phyloP scores from a whole-genome alignment of 30 jellyfish, hydroid and myxozoan genomes.

The Pelagia noctiluca region DNA sequence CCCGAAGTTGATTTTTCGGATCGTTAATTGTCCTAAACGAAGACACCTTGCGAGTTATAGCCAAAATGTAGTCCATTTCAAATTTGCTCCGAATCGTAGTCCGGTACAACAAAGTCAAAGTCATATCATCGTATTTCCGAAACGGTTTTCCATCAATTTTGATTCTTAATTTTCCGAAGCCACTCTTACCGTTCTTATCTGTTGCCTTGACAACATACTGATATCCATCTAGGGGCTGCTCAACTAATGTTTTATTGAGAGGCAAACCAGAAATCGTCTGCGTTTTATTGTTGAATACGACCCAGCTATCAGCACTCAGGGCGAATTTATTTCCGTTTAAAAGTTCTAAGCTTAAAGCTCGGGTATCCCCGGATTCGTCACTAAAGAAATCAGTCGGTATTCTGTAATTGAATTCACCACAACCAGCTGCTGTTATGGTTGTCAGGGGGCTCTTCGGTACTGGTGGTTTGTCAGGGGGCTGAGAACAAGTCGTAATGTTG shows the following conservation, averaged over 20 bases:
- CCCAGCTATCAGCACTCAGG: constrained; percentile 57
- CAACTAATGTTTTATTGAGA: constrained; percentile 3
- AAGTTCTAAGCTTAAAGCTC: constrained; percentile 33
- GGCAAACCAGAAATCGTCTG: constrained; percentile 79
- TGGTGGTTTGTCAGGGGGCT: constrained; percentile 66
- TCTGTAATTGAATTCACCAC: constrained; percentile 70
- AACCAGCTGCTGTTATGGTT: constrained; percentile 23
- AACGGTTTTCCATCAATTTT: constrained; percentile 11
- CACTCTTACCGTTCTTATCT: constrained; percentile 56
- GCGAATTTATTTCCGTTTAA: constrained; percentile 17
- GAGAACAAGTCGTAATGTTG: constrained; percentile 36
- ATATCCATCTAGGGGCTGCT: constrained; percentile 73
- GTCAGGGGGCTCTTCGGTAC: constrained; percentile 6
- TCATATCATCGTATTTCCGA: neutral
- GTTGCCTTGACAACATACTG: constrained; percentile 72
- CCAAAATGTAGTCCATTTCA: constrained; percentile 20
- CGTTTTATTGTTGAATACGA: constrained; percentile 40
- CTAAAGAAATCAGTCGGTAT: constrained; percentile 59
- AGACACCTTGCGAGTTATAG: constrained; percentile 43
- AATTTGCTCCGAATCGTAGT: constrained; percentile 11
- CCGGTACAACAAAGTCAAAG: neutral
- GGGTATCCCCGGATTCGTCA: constrained; percentile 70
- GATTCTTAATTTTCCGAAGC: constrained; percentile 39
- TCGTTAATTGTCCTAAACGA: constrained; percentile 24
- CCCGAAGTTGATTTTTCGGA: constrained; percentile 33